Base-by-base conservation (phyloP, 2,797 vertebrate species). In the Manis crassicaudata region DNA sequence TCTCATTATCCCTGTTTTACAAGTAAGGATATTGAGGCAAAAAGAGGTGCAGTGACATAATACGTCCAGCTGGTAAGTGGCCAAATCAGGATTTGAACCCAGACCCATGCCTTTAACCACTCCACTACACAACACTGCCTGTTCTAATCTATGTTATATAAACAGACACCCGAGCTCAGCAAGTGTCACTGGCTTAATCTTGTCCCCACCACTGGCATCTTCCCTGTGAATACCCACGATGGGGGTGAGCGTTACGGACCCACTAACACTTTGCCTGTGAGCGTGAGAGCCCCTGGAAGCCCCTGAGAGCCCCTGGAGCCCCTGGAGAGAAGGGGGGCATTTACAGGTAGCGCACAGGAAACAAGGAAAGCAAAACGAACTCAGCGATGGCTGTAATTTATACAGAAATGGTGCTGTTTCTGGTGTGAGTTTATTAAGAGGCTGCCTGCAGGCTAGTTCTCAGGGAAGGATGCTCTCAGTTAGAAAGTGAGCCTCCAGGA, bases 1-100 rank as follows among this genome's bases (percentile, higher is more conserved):
- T 68, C 29, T 80, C 5, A 58, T 46, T n/a, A 50, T 52, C 17
- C 27, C 35, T 25, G 32, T 63, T 56, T 85, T 62, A 72, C 95
- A 81, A 62, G 73, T 4, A 50, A 7, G 32, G 2, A 92, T 92
- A 85, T 35, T 32, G 17, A 92, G 72, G 35, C 77, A 76, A 84
- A 46, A 37, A 35, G 21, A 77, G 7, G 72, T 21, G 54, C 35
- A 40, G 21, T 43, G 68, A 79, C 1, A 21, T 23, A n/a, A 58
- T 14, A 16, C 23, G 21, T 37, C 58, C 11, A 90, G 43, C n/a
- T 16, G 6, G 25, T 58, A n/a, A 63, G 23, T 18, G n/a, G 62
- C 58, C 62, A 50, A 77, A 43, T 5, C 7, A 37, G 63, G 32
- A 84, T 76, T 10, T 52, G n/a, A 94, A 29, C 20, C 8, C 37